Evolutionary conservation across 2,113 vertebrate species (phyloP).

Genomic region (Tauraco erythrolophus): DNA sequence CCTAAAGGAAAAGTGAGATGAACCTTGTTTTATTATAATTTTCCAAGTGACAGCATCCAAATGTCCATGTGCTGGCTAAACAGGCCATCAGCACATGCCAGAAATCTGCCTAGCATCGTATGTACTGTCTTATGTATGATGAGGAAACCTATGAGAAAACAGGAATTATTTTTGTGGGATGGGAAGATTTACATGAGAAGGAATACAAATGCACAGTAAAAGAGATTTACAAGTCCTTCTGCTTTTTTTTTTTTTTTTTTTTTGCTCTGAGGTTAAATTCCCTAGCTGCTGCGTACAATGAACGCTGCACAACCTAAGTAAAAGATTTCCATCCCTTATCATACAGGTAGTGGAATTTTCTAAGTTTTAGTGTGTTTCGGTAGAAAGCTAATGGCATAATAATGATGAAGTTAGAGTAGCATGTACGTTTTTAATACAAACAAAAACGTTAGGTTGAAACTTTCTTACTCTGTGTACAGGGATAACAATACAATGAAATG

Average conservation of each 20-base stretch:
- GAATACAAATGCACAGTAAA: neutral
- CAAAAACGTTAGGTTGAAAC: neutral
- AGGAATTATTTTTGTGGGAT: neutral
- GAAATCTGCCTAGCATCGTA: neutral
- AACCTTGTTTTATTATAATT: neutral
- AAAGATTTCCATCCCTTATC: neutral
- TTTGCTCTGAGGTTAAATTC: neutral
- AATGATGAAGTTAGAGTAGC: neutral
- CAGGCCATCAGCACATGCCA: neutral
- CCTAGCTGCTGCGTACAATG: fast-evolving
- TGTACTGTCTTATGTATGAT: neutral
- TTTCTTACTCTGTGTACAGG: neutral
- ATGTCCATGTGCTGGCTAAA: neutral
- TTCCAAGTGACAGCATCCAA: neutral
- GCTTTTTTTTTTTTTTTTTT: neutral
- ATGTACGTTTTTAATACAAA: neutral
- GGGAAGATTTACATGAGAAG: neutral
- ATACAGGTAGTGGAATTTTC: neutral
- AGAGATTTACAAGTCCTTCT: neutral
- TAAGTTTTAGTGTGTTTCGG: neutral
- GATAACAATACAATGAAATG: neutral
- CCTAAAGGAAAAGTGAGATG: neutral
- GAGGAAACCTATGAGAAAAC: neutral
- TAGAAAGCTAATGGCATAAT: neutral
- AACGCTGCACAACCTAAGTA: neutral